phyloP scores from a whole-genome alignment of 37 sponge, comb jelly and placozoan species.

The Crambe crambe region DNA sequence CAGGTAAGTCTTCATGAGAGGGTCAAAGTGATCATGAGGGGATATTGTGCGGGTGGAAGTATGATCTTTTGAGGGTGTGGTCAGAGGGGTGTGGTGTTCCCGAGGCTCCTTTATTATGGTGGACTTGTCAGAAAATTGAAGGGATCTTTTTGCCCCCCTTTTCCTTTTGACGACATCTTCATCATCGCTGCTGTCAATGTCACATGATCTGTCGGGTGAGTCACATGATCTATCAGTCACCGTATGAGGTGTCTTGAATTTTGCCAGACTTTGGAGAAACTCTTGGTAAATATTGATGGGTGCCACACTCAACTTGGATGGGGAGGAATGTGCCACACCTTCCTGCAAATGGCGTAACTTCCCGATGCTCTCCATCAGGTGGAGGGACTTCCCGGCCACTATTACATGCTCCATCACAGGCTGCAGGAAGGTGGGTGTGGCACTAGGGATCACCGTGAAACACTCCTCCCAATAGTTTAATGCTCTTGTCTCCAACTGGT shows the following conservation, averaged over 20 bases:
- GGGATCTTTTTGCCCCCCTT: too few relatives aligned
- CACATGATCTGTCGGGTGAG: constrained; percentile 2
- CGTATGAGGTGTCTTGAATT: background rate
- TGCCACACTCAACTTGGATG: background rate
- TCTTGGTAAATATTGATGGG: background rate
- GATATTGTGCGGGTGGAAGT: background rate
- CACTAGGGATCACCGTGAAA: background rate
- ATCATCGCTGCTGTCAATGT: too few relatives aligned
- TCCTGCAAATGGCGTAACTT: constrained; percentile 9
- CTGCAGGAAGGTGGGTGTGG: constrained; percentile 39
- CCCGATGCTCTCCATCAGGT: constrained; percentile 45
- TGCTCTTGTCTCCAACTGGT: background rate
- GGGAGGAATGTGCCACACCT: background rate
- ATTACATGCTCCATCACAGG: constrained; percentile 11
- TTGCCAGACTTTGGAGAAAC: background rate
- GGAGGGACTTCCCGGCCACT: constrained; percentile 50
- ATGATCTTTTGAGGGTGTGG: too few relatives aligned
- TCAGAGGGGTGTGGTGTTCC: too few relatives aligned
- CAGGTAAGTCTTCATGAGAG: constrained; percentile 2
- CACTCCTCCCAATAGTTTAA: constrained; percentile 29
- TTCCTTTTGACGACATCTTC: too few relatives aligned
- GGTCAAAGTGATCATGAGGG: background rate
- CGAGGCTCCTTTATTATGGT: background rate
- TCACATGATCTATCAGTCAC: background rate
- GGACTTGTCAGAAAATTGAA: background rate